Conservation (phyloP, 2,888 invertebrate species). For the Acleris sparsana region DNA sequence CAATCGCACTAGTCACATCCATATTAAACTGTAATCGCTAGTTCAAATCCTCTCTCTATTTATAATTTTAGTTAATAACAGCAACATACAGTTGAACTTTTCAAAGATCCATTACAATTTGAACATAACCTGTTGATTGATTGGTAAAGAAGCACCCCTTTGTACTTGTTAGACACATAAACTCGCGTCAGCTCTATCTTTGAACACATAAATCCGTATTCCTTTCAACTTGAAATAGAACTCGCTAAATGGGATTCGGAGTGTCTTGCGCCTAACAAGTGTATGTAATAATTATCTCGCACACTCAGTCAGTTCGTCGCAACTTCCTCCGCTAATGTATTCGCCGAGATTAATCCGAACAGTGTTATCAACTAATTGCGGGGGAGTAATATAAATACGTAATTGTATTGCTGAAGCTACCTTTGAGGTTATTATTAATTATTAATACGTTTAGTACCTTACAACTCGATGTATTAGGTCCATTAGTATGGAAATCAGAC, state of each 20-base stretch:
- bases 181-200: not conserved
- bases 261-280: conserved; percentile 11
- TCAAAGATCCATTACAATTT: too few species aligned
- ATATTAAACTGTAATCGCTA: too few species aligned
- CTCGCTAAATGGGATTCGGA: conserved; percentile 14
- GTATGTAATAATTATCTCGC: conserved; percentile 20
- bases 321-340: conserved; percentile 34
- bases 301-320: conserved; percentile 5
- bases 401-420: conserved; percentile 2
- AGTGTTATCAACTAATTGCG: conserved; percentile 41
- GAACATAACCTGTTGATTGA: too few species aligned
- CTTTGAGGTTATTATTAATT: not conserved
- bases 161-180: too few species aligned
- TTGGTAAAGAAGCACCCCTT: too few species aligned
- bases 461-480: too few species aligned
- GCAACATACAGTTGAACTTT: too few species aligned
- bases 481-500: too few species aligned
- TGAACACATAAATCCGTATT: conserved; percentile 1
- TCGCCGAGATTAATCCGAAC: conserved; percentile 37
- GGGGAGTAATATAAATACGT: conserved; percentile 16
- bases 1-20: too few species aligned
- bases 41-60: too few species aligned
- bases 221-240: conserved; percentile 8
- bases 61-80: too few species aligned
- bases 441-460: too few species aligned